Percentiles rank a stretch among this genome's conserved stretches.
Conservation (phyloP, 2,888 invertebrate genomes). For the Andrena haemorrhoa region DNA sequence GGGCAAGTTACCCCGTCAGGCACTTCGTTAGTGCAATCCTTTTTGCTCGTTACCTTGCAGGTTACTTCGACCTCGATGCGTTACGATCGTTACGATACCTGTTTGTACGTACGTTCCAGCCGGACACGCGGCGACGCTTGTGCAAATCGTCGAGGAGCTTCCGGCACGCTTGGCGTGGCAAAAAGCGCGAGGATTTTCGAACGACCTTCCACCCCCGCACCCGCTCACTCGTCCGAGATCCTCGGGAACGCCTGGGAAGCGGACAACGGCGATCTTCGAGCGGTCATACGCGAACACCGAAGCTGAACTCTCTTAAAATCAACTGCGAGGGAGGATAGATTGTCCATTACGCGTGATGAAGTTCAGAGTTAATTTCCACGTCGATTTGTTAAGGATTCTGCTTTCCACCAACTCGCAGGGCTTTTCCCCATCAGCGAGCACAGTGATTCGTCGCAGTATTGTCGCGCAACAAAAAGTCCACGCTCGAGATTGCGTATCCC, state of each 20-base stretch:
- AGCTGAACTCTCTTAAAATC: background rate
- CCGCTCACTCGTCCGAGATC: background rate
- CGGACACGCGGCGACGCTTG: conserved; percentile 41
- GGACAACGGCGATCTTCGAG: background rate
- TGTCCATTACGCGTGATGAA: background rate
- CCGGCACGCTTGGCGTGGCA: conserved; percentile 6
- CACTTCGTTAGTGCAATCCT: conserved; percentile 83
- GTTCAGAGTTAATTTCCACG: too few species aligned
- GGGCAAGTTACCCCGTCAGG: conserved; percentile 77
- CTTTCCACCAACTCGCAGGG: background rate
- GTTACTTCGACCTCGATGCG: conserved; percentile 76
- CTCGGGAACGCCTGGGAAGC: background rate
- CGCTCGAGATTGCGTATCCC: conserved; percentile 36
- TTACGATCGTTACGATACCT: conserved; percentile 76
- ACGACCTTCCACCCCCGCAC: background rate
- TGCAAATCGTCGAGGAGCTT: conserved; percentile 50
- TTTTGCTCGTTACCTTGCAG: conserved; percentile 78
- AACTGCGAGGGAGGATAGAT: too few species aligned
- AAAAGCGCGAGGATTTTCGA: conserved; percentile 7
- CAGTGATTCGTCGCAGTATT: conserved; percentile 46
- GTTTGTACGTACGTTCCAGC: conserved; percentile 57
- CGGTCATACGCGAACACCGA: background rate
- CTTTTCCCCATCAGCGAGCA: conserved; percentile 29
- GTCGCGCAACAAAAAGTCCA: conserved; percentile 46
- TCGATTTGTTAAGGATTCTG: background rate